Conservation (phyloP, 2,888 invertebrate species). For the Drosophila incognita region DNA sequence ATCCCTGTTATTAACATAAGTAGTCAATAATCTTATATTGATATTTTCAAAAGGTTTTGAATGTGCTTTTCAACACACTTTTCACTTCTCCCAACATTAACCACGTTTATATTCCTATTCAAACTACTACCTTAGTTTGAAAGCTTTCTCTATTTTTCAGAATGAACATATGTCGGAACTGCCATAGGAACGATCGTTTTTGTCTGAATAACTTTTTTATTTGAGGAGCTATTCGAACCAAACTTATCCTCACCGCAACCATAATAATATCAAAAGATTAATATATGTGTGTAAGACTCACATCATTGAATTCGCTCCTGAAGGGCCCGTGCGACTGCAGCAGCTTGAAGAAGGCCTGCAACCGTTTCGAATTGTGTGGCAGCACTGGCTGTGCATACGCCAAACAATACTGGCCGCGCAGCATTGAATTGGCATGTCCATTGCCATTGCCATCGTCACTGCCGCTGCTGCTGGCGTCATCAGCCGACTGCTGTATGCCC, state of each 20-base stretch:
- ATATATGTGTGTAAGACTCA: conserved; percentile 85
- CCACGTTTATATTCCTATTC: no score
- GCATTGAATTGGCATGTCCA: conserved; percentile 26
- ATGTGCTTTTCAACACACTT: no score
- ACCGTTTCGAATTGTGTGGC: conserved; percentile 85
- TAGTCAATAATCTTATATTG: no score
- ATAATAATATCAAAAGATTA: neutral
- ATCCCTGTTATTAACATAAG: no score
- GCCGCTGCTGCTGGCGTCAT: conserved; percentile 35
- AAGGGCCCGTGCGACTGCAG: conserved; percentile 88
- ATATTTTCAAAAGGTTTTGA: no score
- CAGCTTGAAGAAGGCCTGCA: conserved; percentile 85
- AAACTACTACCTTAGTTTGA: no score
- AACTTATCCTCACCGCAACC: conserved; percentile 21
- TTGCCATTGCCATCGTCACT: conserved; percentile 6
- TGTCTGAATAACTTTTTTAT: no score
- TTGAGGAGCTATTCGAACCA: no score
- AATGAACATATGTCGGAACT: no score
- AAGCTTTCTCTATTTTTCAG: no score
- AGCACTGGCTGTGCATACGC: conserved; percentile 87
- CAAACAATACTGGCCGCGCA: conserved; percentile 88
- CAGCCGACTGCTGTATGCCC: conserved; percentile 62
- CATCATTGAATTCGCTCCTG: conserved; percentile 88
- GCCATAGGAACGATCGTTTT: no score
- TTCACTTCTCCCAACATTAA: no score